These are phyloP conservation scores for Argyra leucocephala DNA, from an alignment of 2,888 invertebrate species.

Conservation along the genomic window DNA sequence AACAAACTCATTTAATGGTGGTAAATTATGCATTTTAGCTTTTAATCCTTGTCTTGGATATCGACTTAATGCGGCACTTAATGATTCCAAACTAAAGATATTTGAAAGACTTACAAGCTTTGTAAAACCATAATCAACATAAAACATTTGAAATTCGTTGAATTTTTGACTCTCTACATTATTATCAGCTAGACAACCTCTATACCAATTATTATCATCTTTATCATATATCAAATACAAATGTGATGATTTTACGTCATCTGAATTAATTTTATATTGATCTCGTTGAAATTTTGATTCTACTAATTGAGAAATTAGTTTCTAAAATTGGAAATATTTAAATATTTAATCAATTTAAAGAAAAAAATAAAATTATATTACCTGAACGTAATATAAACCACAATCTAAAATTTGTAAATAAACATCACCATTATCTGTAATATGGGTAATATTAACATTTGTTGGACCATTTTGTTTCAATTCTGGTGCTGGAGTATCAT, in stretches of 20 bases:
- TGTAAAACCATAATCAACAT: slow-evolving; percentile 49
- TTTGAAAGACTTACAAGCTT: slow-evolving; percentile 40
- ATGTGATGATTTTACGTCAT: slow-evolving; percentile 37
- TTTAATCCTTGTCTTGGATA: slow-evolving; percentile 52
- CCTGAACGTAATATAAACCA: slow-evolving; percentile 37
- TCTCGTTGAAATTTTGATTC: slow-evolving; percentile 35
- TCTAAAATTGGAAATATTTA: slow-evolving; percentile 22
- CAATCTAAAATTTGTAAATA: slow-evolving; percentile 36
- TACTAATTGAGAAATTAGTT: slow-evolving; percentile 32
- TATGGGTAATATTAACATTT: slow-evolving; percentile 36
- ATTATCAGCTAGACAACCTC: slow-evolving; percentile 42
- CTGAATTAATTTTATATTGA: slow-evolving; percentile 32
- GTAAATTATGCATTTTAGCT: slow-evolving; percentile 51
- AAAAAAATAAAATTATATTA: slow-evolving; percentile 17
- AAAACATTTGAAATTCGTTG: slow-evolving; percentile 44
- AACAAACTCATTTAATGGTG: slow-evolving; percentile 46
- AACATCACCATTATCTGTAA: slow-evolving; percentile 38
- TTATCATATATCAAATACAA: slow-evolving; percentile 46
- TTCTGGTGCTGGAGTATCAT: slow-evolving; percentile 35
- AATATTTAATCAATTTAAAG: neutral
- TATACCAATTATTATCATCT: slow-evolving; percentile 41
- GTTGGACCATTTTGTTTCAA: slow-evolving; percentile 33
- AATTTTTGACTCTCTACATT: slow-evolving; percentile 30
- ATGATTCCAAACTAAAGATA: slow-evolving; percentile 45
- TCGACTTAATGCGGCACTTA: slow-evolving; percentile 49